Conservation (phyloP, 2,888 invertebrate species). For the Cephus spinipes region DNA sequence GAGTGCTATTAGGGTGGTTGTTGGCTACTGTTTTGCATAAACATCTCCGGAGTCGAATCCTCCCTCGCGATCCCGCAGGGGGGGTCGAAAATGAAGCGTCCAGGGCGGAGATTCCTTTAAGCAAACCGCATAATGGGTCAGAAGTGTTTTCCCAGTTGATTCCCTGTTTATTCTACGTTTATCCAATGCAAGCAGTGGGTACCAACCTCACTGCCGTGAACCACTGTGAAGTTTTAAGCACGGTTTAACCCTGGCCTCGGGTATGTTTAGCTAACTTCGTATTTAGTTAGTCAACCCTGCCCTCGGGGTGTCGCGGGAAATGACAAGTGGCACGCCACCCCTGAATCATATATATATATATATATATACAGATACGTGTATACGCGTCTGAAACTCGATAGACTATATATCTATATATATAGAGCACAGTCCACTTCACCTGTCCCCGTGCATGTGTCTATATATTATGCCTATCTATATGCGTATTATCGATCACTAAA, state of each 20-base stretch:
- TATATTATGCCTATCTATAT: neutral
- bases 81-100: conserved; percentile 28
- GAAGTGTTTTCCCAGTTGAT: conserved; percentile 63
- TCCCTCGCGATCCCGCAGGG: conserved; percentile 10
- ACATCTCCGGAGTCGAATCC: conserved; percentile 44
- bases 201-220: conserved; percentile 14
- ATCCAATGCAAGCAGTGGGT: neutral
- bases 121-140: conserved; percentile 44
- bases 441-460: neutral
- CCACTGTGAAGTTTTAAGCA: conserved; percentile 51
- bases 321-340: conserved; percentile 58
- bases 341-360: neutral
- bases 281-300: conserved; percentile 66
- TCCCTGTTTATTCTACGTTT: conserved; percentile 48
- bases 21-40: conserved; percentile 61
- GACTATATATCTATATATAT: neutral
- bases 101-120: conserved; percentile 51
- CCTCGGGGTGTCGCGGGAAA: conserved; percentile 64
- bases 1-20: conserved; percentile 21
- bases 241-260: conserved; percentile 63
- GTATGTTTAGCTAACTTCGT: conserved; percentile 61
- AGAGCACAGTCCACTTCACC: neutral
- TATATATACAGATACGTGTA: neutral
- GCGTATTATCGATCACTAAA: conserved; percentile 35
- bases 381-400: neutral